A percentile compares a stretch with the other conserved stretches of the same genome.
Conservation (phyloP, 2,113 vertebrate genomes). For the Tylochromis polylepis region DNA sequence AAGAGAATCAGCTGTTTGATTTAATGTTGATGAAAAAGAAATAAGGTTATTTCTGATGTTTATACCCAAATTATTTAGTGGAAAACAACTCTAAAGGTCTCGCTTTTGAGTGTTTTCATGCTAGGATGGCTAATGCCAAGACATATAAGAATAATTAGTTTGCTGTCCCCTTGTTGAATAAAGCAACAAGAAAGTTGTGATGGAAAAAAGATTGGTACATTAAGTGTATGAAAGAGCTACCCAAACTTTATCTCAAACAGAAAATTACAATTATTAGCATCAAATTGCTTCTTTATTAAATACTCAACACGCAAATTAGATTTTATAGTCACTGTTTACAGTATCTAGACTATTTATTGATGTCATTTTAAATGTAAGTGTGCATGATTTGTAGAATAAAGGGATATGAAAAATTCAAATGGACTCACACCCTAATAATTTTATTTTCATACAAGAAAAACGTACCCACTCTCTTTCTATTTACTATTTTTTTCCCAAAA, state of each 20-base stretch:
- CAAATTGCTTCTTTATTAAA: not conserved
- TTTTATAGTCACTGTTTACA: not conserved
- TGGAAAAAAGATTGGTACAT: not conserved
- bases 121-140: not conserved
- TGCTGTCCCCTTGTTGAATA: not conserved
- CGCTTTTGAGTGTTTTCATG: not conserved
- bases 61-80: not conserved
- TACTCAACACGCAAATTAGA: not conserved
- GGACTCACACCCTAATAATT: not conserved
- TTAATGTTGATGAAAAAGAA: not conserved
- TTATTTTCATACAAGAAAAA: not conserved
- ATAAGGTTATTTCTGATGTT: not conserved
- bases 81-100: not conserved
- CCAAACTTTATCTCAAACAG: not conserved
- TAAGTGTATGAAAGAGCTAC: not conserved
- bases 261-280: not conserved
- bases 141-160: not conserved
- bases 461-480: not conserved
- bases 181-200: not conserved
- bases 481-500: not conserved
- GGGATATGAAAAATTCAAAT: not conserved
- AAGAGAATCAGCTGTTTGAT: not conserved
- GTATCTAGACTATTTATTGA: not conserved
- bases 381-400: not conserved
- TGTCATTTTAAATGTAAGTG: not conserved